phyloP scores from a whole-genome alignment of 2,888 invertebrate genomes.

The Alviniconcha strummeri region DNA sequence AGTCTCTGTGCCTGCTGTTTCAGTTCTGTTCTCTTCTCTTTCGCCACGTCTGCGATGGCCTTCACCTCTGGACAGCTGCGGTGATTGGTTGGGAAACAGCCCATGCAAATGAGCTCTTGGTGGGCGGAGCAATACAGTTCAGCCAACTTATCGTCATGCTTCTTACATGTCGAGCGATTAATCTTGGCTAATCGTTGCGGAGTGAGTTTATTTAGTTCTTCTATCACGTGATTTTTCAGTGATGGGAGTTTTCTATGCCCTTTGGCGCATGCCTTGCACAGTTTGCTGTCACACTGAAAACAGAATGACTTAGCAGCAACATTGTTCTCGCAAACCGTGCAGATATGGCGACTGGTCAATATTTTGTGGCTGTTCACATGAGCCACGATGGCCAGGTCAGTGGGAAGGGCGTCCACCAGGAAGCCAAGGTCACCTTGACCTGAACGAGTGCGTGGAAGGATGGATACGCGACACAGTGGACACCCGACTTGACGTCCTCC shows the following conservation, averaged over 20 bases:
- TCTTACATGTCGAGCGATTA: background rate
- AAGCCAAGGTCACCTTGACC: background rate
- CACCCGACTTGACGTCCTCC: background rate
- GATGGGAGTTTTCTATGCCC: too few relatives aligned
- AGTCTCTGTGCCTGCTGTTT: background rate
- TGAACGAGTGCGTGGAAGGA: background rate
- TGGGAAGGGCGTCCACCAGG: slow-evolving; percentile 10
- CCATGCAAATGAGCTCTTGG: slow-evolving; percentile 5
- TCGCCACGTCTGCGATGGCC: background rate
- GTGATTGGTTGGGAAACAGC: slow-evolving; percentile 12
- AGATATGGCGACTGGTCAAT: background rate
- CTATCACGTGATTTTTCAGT: too few relatives aligned
- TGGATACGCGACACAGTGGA: background rate
- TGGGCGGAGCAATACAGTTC: slow-evolving; percentile 13
- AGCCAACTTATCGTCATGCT: background rate
- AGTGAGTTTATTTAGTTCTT: too few relatives aligned
- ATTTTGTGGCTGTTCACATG: background rate
- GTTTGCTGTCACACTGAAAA: background rate
- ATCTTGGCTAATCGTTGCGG: background rate
- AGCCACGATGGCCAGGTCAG: background rate
- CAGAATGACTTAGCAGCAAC: slow-evolving; percentile 1
- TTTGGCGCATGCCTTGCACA: background rate
- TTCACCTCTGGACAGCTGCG: slow-evolving; percentile 6
- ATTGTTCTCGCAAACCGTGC: background rate
- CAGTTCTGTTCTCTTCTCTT: background rate